These are phyloP conservation scores for Archilochus colubris DNA, from an alignment of 2,113 vertebrate species.

Conservation along the genomic window DNA sequence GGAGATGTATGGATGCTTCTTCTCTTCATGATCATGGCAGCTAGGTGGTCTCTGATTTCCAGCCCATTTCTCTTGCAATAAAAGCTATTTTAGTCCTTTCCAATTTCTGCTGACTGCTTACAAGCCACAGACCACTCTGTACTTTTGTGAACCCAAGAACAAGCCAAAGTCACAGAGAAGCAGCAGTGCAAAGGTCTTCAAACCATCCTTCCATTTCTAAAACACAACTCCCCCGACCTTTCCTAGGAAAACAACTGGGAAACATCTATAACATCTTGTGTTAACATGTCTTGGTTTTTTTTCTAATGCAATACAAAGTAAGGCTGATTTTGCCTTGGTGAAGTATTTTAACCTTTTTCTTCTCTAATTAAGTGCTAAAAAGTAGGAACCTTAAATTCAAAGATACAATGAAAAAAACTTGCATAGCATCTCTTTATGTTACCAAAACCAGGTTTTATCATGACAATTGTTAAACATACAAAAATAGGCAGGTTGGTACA, in stretches of 20 bases:
- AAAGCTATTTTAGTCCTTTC: background rate
- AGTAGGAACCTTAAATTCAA: background rate
- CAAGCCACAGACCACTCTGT: rapidly evolving
- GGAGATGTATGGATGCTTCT: background rate
- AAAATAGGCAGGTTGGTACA: background rate
- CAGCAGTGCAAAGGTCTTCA: background rate
- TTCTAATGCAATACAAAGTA: background rate
- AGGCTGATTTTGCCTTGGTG: background rate
- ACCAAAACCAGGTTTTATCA: background rate
- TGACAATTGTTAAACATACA: background rate
- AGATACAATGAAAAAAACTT: background rate
- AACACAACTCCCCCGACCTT: background rate
- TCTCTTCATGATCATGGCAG: background rate
- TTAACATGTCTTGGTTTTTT: background rate
- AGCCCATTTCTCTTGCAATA: background rate
- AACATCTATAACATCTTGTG: background rate
- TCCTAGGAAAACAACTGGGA: background rate
- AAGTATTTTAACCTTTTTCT: background rate
- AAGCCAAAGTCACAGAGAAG: background rate
- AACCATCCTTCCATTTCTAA: background rate
- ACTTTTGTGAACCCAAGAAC: rapidly evolving
- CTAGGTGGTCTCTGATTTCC: background rate
- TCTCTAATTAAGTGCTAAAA: background rate
- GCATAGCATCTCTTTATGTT: rapidly evolving
- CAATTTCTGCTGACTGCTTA: background rate